These are phyloP conservation scores for Sapayoa aenigma DNA, from an alignment of 2,113 vertebrate species.

Conservation along the genomic window DNA sequence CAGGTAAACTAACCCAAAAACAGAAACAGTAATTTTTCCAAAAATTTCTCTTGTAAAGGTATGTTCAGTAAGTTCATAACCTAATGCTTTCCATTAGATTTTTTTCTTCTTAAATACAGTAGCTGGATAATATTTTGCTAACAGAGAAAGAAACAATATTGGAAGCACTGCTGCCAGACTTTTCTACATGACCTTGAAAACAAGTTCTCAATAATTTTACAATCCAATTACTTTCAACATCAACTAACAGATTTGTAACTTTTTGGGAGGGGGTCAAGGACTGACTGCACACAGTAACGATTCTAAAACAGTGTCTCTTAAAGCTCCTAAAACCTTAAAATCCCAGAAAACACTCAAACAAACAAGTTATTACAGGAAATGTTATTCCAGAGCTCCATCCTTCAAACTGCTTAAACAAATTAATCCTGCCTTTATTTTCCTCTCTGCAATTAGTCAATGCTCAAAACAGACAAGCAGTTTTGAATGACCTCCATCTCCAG, in stretches of 20 bases:
- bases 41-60: not conserved
- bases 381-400: not conserved
- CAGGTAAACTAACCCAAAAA: not conserved
- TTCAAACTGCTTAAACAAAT: not conserved
- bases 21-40: not conserved
- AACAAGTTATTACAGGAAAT: not conserved
- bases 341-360: not conserved
- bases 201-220: not conserved
- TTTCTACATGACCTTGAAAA: not conserved
- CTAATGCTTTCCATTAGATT: not conserved
- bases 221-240: not conserved
- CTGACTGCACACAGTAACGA: not conserved
- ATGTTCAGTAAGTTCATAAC: not conserved
- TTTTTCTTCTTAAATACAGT: not conserved
- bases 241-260: not conserved
- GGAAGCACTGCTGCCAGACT: not conserved
- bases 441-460: not conserved
- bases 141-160: not conserved
- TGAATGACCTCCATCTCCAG: not conserved
- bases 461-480: not conserved
- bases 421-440: not conserved
- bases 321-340: not conserved
- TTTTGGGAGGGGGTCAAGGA: not conserved
- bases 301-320: not conserved
- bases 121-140: not conserved